phyloP scores from a whole-genome alignment of 1,140 invertebrate genomes.

The Drosophila triauraria region DNA sequence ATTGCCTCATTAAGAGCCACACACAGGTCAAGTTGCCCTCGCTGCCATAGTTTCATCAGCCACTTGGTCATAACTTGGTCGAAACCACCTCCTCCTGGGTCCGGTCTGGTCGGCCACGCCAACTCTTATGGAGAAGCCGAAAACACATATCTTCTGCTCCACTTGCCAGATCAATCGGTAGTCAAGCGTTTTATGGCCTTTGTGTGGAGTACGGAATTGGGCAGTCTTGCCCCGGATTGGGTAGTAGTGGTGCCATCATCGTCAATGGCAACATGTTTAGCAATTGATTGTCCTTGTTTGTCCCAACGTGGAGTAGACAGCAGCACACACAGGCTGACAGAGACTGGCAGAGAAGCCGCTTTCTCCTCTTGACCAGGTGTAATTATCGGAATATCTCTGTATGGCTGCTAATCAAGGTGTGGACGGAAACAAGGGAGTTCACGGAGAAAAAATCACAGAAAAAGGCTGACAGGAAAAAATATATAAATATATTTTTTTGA shows the following conservation, averaged over 20 bases:
- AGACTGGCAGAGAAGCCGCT: background rate
- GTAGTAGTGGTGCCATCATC: constrained; percentile 10
- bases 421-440: background rate
- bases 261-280: constrained; percentile 60
- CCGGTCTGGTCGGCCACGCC: background rate
- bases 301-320: background rate
- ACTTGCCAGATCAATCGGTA: constrained; percentile 44
- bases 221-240: background rate
- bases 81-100: background rate
- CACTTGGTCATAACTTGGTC: constrained; percentile 22
- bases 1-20: constrained; percentile 25
- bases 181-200: constrained; percentile 60
- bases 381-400: constrained; percentile 46
- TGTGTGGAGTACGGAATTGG: constrained; percentile 22
- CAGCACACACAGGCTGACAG: constrained; percentile 7
- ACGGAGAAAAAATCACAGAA: background rate
- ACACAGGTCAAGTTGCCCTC: background rate
- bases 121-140: background rate
- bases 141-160: constrained; percentile 37
- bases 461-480: background rate
- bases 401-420: constrained; percentile 55
- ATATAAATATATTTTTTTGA: no score
- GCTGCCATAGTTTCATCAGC: constrained; percentile 42
- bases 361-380: constrained; percentile 18
- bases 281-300: constrained; percentile 69